These are phyloP conservation scores for Tenodera sinensis DNA, from an alignment of 2,888 invertebrate genomes.

Conservation along the genomic window DNA sequence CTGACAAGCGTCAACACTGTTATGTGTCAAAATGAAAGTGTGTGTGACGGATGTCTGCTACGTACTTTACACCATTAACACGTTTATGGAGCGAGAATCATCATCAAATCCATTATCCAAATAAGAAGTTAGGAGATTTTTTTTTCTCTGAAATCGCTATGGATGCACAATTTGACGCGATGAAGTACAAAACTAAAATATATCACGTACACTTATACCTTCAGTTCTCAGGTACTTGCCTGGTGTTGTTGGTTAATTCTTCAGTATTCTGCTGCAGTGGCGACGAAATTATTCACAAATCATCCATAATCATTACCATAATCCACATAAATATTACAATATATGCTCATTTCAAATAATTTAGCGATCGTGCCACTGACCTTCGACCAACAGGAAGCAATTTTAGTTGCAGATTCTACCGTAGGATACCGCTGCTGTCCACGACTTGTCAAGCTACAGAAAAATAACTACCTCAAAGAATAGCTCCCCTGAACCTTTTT, in stretches of 20 bases:
- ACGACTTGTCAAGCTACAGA: neutral
- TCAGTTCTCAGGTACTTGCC: neutral
- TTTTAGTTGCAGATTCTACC: conserved; percentile 27
- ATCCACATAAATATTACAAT: conserved; percentile 27
- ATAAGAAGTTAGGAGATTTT: neutral
- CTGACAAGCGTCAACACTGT: conserved; percentile 28
- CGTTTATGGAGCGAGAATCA: neutral
- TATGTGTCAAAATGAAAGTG: conserved; percentile 23
- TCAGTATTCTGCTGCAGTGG: neutral
- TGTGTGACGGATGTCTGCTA: neutral
- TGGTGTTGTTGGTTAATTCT: neutral
- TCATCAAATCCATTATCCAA: neutral
- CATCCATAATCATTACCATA: conserved; percentile 27
- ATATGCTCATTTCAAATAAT: conserved; percentile 29
- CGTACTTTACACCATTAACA: neutral
- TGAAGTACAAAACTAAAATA: neutral
- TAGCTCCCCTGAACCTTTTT: neutral
- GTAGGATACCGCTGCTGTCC: conserved; percentile 26
- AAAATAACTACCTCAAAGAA: neutral
- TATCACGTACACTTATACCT: neutral
- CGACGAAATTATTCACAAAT: conserved; percentile 10
- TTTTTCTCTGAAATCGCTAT: neutral
- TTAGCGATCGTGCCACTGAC: conserved; percentile 41
- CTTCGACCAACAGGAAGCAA: conserved; percentile 41
- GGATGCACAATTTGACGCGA: neutral